phyloP scores from a whole-genome alignment of 2,888 invertebrate species.

The Conchocele bisecta region DNA sequence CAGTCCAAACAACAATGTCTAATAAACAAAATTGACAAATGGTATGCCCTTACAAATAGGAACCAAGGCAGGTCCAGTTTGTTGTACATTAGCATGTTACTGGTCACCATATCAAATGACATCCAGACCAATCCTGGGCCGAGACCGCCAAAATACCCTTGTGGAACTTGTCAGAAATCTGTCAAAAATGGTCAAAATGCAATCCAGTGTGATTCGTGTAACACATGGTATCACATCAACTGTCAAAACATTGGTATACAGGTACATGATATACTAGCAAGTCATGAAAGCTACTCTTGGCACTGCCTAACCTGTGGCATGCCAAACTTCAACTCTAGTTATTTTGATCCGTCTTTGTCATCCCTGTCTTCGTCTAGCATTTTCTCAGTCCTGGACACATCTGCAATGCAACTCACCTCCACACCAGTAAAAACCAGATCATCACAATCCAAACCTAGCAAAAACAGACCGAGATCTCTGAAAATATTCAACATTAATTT shows the following conservation, averaged over 20 bases:
- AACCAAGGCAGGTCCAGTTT: too few species aligned
- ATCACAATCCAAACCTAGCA: background rate
- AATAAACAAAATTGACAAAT: too few species aligned
- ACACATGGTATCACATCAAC: slow-evolving; percentile 9
- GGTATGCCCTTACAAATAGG: too few species aligned
- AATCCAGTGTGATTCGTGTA: slow-evolving; percentile 10
- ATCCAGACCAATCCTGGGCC: slow-evolving; percentile 12
- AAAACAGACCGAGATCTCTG: background rate
- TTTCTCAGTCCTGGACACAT: background rate
- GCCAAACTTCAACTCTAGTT: slow-evolving; percentile 6
- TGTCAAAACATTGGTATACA: slow-evolving; percentile 3
- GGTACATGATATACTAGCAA: background rate
- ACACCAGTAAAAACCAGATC: slow-evolving; percentile 1
- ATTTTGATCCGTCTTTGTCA: background rate
- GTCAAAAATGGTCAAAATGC: background rate
- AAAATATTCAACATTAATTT: slow-evolving; percentile 5
- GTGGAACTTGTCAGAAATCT: background rate
- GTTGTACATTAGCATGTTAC: slow-evolving; percentile 82
- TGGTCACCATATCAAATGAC: slow-evolving; percentile 63
- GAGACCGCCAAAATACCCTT: slow-evolving; percentile 21
- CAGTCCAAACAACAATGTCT: too few species aligned
- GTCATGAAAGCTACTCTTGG: slow-evolving; percentile 21
- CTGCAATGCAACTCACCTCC: background rate
- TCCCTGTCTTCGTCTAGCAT: background rate
- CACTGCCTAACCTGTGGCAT: slow-evolving; percentile 7